A percentile compares a stretch with the other conserved stretches of the same genome.
These are phyloP conservation scores for Arenaria interpres DNA, from an alignment of 2,113 vertebrate species.

Conservation along the genomic window DNA sequence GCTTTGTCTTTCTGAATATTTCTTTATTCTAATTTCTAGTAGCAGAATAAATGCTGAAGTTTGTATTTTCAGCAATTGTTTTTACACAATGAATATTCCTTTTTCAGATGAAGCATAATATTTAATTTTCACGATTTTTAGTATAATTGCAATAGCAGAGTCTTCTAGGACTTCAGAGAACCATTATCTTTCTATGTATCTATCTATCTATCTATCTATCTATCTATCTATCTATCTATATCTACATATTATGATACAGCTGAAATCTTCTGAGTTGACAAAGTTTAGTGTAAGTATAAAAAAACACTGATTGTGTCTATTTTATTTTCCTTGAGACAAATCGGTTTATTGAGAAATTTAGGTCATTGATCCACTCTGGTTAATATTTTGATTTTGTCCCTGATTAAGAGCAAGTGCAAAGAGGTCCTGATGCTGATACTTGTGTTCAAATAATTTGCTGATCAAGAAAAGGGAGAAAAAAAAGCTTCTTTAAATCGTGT, in stretches of 20 bases:
- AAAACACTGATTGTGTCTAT: accelerated
- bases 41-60: background rate
- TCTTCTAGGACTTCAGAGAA: background rate
- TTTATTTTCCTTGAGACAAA: background rate
- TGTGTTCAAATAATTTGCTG: background rate
- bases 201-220: too few species aligned
- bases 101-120: background rate
- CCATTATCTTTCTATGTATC: background rate
- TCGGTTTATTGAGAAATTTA: background rate
- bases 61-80: background rate
- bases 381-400: background rate
- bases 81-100: background rate
- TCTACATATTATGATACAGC: background rate
- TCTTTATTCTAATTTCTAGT: background rate
- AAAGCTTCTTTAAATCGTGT: accelerated
- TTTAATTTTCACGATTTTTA: background rate
- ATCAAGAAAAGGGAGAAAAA: background rate
- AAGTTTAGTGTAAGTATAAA: background rate
- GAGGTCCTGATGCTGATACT: background rate
- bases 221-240: too few species aligned
- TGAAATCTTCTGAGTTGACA: background rate
- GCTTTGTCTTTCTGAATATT: background rate
- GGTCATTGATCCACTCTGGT: background rate
- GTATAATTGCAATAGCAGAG: background rate
- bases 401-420: background rate